Conservation (phyloP, 53 echinoderm and acorn worm genomes). For the Echinometra lucunter region DNA sequence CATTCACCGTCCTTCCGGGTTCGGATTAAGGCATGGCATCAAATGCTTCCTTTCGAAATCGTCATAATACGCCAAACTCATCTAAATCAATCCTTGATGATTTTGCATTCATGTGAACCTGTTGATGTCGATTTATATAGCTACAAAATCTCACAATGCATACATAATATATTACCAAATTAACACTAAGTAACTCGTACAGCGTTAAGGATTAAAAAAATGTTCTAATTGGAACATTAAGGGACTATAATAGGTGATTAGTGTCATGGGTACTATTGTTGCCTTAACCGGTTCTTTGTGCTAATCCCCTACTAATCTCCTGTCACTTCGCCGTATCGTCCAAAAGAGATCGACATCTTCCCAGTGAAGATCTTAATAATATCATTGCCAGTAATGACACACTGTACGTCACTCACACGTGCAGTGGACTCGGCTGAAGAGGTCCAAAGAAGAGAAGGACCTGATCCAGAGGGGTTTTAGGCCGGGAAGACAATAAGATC, state of each 20-base stretch:
- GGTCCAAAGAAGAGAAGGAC: background rate
- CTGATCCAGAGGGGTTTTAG: background rate
- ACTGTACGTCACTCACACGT: background rate
- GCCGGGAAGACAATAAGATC: background rate
- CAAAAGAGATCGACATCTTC: background rate
- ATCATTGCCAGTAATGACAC: constrained; percentile 16
- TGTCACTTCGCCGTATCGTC: constrained; percentile 2
- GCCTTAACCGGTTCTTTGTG: constrained; percentile 12
- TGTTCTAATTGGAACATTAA: constrained; percentile 30
- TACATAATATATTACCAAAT: background rate
- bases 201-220: background rate
- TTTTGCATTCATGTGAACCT: background rate
- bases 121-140: background rate
- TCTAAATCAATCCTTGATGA: too few relatives aligned
- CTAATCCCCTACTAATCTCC: background rate
- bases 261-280: constrained; percentile 37
- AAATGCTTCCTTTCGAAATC: too few relatives aligned
- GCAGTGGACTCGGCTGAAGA: background rate
- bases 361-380: background rate
- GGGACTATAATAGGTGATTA: constrained; percentile 6
- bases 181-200: background rate
- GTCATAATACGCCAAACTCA: too few relatives aligned
- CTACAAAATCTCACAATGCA: background rate
- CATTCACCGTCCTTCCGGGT: too few relatives aligned
- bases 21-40: too few relatives aligned